phyloP scores from a whole-genome alignment of 2,797 vertebrate species.

The Eulemur mongoz region DNA sequence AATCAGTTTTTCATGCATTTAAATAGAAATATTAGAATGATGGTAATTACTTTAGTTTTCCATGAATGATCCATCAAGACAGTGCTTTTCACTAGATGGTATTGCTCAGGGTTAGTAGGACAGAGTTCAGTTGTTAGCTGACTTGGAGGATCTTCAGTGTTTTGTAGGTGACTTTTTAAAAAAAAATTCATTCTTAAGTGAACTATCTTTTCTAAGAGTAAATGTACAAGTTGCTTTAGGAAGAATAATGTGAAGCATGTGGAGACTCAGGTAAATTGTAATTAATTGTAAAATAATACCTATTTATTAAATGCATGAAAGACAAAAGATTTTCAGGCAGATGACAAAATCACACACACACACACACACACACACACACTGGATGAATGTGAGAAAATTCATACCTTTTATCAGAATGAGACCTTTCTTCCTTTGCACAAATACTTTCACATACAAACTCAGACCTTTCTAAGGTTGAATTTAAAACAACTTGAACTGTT shows the following conservation, averaged over 20 bases:
- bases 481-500: background rate
- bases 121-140: conserved; percentile 84
- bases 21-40: conserved; percentile 97
- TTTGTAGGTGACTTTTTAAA: conserved; percentile 60
- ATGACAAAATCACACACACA: background rate
- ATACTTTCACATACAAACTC: background rate
- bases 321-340: conserved; percentile 25
- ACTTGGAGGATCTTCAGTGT: conserved; percentile 71
- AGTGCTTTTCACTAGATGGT: conserved; percentile 81
- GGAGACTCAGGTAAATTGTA: background rate
- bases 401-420: conserved; percentile 36
- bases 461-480: background rate
- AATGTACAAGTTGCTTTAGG: background rate
- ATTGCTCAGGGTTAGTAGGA: conserved; percentile 74
- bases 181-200: conserved; percentile 32
- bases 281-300: conserved; percentile 52
- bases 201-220: conserved; percentile 56
- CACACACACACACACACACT: background rate
- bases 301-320: conserved; percentile 49
- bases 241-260: background rate
- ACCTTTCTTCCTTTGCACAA: background rate
- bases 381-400: background rate
- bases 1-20: conserved; percentile 96
- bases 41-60: conserved; percentile 90
- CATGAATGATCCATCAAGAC: conserved; percentile 87